phyloP scores from a whole-genome alignment of 1,140 invertebrate species.

The Apocrypta bakeri region DNA sequence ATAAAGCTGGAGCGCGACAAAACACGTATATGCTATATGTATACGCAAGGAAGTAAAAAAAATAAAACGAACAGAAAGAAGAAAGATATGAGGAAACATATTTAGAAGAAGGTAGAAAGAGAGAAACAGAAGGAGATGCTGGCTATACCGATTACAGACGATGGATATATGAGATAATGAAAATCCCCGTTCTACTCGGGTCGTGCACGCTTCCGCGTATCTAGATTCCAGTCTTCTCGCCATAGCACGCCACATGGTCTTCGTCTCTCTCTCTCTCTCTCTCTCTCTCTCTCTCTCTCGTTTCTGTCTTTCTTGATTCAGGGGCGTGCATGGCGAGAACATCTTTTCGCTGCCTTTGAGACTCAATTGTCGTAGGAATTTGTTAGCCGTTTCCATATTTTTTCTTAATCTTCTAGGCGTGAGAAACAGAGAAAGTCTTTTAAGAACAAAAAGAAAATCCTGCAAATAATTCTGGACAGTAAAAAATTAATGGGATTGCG shows the following conservation, averaged over 20 bases:
- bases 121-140: conserved; percentile 48
- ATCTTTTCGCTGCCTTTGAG: conserved; percentile 36
- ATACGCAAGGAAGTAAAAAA: too few species aligned
- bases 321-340: conserved; percentile 43
- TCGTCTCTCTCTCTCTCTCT: neutral
- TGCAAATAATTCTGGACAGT: conserved; percentile 25
- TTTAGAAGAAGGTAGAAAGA: conserved; percentile 32
- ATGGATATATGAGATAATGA: conserved; percentile 68
- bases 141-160: conserved; percentile 65
- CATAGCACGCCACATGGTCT: neutral
- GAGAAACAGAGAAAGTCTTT: neutral
- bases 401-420: neutral
- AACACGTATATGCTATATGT: too few species aligned
- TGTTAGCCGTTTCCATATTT: neutral
- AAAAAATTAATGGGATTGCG: conserved; percentile 46
- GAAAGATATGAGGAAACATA: conserved; percentile 36
- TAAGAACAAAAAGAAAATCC: neutral
- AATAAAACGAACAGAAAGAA: neutral
- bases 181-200: conserved; percentile 58
- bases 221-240: conserved; percentile 40
- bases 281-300: too few species aligned
- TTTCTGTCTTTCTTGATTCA: neutral
- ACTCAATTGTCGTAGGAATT: conserved; percentile 48
- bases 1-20: neutral
- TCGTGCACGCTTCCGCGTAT: conserved; percentile 59